Evolutionary conservation across 1,140 invertebrate genomes (phyloP).

Genomic region (Lepidurus packardi): DNA sequence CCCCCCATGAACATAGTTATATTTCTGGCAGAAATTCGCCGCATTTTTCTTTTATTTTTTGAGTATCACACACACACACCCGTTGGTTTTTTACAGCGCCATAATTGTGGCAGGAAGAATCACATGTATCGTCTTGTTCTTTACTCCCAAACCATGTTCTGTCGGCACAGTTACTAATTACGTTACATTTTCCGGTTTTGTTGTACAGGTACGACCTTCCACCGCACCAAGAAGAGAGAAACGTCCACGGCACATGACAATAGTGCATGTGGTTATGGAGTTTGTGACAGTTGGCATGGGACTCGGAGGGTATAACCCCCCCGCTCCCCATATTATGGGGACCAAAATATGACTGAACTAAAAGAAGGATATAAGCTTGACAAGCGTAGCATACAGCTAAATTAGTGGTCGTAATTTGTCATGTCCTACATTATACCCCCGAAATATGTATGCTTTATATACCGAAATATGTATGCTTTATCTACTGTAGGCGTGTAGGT

Average conservation of each 20-base stretch:
- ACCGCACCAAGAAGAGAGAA: neutral
- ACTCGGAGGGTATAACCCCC: neutral
- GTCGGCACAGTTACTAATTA: no score
- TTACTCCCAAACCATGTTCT: no score
- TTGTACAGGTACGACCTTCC: neutral
- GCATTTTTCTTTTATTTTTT: no score
- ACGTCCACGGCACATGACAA: neutral
- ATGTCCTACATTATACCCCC: neutral
- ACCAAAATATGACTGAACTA: neutral
- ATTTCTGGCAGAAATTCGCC: no score
- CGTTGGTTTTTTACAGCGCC: no score
- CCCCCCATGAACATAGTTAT: no score
- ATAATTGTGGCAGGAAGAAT: no score
- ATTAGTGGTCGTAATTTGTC: slow-evolving; percentile 8
- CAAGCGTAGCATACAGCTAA: neutral
- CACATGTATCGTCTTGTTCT: no score
- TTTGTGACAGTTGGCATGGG: slow-evolving; percentile 11
- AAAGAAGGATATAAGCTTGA: neutral
- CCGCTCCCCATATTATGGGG: neutral
- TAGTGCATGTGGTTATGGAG: neutral
- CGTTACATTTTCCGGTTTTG: neutral
- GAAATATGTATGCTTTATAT: neutral
- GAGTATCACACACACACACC: no score
- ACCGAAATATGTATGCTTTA: neutral
- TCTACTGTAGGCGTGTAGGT: neutral